These are phyloP conservation scores for Antheraea pernyi DNA, from an alignment of 1,140 invertebrate genomes.

Conservation along the genomic window DNA sequence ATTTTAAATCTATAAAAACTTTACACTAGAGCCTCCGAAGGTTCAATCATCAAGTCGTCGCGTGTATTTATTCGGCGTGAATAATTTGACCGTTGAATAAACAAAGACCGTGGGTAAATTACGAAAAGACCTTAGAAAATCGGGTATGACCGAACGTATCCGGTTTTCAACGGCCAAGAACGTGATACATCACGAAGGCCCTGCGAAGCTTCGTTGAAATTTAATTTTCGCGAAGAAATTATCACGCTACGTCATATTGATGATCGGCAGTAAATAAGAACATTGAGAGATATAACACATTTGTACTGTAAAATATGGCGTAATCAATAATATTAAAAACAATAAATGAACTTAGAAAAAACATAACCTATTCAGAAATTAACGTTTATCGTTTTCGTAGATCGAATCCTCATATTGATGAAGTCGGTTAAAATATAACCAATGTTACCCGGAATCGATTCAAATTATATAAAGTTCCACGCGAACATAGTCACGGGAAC, in stretches of 20 bases:
- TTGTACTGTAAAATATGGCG: too few relatives aligned
- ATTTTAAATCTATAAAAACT: neutral
- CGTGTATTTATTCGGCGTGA: neutral
- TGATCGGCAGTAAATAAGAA: neutral
- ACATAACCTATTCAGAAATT: too few relatives aligned
- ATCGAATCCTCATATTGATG: too few relatives aligned
- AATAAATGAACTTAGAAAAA: too few relatives aligned
- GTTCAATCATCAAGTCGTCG: neutral
- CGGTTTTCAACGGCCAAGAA: neutral
- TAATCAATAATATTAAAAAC: too few relatives aligned
- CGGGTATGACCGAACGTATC: neutral
- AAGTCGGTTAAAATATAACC: too few relatives aligned
- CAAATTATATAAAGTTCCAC: too few relatives aligned
- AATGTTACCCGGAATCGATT: too few relatives aligned
- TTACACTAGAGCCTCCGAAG: neutral
- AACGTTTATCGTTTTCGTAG: too few relatives aligned
- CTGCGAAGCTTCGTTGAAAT: neutral
- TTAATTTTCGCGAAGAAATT: neutral
- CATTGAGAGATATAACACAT: too few relatives aligned
- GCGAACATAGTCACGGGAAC: too few relatives aligned
- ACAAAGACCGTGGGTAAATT: neutral
- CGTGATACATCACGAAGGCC: neutral
- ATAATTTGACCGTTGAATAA: neutral
- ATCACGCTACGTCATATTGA: neutral
- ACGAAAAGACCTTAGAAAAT: neutral